phyloP scores from a whole-genome alignment of 2,888 invertebrate genomes.

The Apamea monoglypha region DNA sequence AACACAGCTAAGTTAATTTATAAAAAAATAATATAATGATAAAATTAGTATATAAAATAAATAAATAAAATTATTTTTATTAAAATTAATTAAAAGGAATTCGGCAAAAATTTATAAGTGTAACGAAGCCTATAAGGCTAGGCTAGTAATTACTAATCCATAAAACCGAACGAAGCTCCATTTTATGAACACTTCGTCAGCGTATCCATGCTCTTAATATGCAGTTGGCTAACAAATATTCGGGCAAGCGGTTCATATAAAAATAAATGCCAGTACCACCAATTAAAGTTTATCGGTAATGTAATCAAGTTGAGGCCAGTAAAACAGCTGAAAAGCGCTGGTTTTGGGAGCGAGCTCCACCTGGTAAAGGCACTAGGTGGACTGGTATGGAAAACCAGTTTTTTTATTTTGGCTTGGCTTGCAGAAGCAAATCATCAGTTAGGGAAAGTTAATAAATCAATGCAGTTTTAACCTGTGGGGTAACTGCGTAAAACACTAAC shows the following conservation, averaged over 20 bases:
- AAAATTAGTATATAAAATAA: no score
- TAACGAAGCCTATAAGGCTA: slow-evolving; percentile 5
- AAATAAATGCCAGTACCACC: slow-evolving; percentile 43
- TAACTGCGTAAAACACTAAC: no score
- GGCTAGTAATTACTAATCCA: slow-evolving; percentile 20
- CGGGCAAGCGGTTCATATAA: slow-evolving; percentile 41
- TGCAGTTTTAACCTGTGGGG: no score
- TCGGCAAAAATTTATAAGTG: no score
- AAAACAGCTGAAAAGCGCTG: slow-evolving; percentile 22
- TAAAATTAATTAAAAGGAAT: no score
- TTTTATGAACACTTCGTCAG: slow-evolving; percentile 29
- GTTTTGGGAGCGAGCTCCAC: not conserved
- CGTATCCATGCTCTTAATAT: slow-evolving; percentile 46
- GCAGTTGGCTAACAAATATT: slow-evolving; percentile 35
- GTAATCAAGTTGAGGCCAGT: slow-evolving; percentile 49
- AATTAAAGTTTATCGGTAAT: slow-evolving; percentile 58
- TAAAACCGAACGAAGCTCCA: slow-evolving; percentile 5
- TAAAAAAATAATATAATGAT: no score
- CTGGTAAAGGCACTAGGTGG: not conserved
- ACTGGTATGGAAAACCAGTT: not conserved
- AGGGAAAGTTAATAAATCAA: not conserved
- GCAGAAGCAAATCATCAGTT: no score
- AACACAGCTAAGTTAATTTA: slow-evolving; percentile 3
- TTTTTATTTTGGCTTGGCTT: not conserved
- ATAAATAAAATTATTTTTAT: no score